Base-by-base conservation (phyloP, 2,113 vertebrate species). In the Phycodurus eques region DNA sequence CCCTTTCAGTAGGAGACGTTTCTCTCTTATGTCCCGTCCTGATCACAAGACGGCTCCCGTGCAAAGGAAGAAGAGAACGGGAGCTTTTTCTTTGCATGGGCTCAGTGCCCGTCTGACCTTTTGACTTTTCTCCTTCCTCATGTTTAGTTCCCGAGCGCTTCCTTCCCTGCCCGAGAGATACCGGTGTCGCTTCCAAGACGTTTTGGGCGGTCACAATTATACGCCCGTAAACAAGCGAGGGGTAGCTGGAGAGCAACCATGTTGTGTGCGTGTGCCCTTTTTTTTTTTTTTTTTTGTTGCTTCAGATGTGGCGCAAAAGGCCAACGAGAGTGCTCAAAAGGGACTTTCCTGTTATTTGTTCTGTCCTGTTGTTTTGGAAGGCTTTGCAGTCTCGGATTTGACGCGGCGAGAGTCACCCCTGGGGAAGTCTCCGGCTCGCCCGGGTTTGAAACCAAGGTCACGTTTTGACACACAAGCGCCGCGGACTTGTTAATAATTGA, bases 401-500 rank as follows among this genome's bases (percentile, higher is more conserved):
- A 57, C 49, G 2, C 20, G 9, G 20, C 1, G 0, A 15, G 43
- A 46, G 12, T 27, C n/a, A 4, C n/a, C n/a, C 39, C 33, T 61
- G 20, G 39, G 33, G 61, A 57, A 57, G 22, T 57, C n/a, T 27
- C 11, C 47, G 3, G 13, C 4, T 9, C 13, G 15, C 47, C 13
- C 47, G 47, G 12, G 31, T 62, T 35, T 3, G n/a, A 11, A 77
- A 80, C 56, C 66, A 72, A 77, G 77, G 85, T 87, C 86, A 87
- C 72, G 83, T 71, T 84, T 89, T 76, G 86, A 86, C 86, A 47
- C 54, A 2, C 54, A 47, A 74, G 71, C 51, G 60, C 65, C 65
- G 74, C 3, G 46, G 62, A 17, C 4, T 72, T 69, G 89, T 90
- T 89, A 91, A 90, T 91, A 75, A 86, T 81, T 88, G 39, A 88